Conservation (phyloP, 2,888 invertebrate genomes). For the Leucania comma region DNA sequence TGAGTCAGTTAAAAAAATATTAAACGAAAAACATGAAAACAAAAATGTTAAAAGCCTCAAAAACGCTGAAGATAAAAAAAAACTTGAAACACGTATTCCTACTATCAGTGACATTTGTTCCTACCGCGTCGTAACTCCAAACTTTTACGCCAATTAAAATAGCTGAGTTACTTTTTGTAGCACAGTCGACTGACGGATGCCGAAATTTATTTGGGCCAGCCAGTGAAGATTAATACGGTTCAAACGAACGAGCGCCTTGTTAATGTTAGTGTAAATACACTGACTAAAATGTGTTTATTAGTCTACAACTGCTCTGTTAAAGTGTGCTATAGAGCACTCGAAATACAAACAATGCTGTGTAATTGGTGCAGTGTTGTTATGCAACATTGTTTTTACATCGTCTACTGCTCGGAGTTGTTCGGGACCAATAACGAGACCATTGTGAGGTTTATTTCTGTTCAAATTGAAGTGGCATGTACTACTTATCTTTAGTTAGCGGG, state of each 20-base stretch:
- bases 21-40: slow-evolving; percentile 19
- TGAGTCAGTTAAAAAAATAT: neutral
- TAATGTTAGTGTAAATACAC: slow-evolving; percentile 84
- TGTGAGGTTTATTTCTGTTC: slow-evolving; percentile 64
- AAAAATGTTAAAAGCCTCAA: slow-evolving; percentile 2
- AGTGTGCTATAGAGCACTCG: slow-evolving; percentile 75
- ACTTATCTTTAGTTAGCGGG: slow-evolving; percentile 63
- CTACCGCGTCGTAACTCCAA: slow-evolving; percentile 74
- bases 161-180: slow-evolving; percentile 86
- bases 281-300: slow-evolving; percentile 85
- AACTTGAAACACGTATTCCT: slow-evolving; percentile 67
- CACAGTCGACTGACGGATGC: slow-evolving; percentile 81
- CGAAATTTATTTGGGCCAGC: slow-evolving; percentile 83
- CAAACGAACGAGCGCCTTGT: slow-evolving; percentile 80
- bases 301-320: slow-evolving; percentile 75
- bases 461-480: slow-evolving; percentile 61
- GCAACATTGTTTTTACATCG: slow-evolving; percentile 74
- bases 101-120: slow-evolving; percentile 83
- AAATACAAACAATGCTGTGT: slow-evolving; percentile 81
- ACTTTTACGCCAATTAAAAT: slow-evolving; percentile 89
- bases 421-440: slow-evolving; percentile 70
- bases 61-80: slow-evolving; percentile 37
- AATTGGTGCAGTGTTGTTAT: slow-evolving; percentile 79
- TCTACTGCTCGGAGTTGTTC: slow-evolving; percentile 59
- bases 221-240: slow-evolving; percentile 84